Percentiles rank a stretch among this genome's conserved stretches.
Evolutionary conservation across 2,113 vertebrate species (phyloP).

Genomic region (Ramphastos sulfuratus): DNA sequence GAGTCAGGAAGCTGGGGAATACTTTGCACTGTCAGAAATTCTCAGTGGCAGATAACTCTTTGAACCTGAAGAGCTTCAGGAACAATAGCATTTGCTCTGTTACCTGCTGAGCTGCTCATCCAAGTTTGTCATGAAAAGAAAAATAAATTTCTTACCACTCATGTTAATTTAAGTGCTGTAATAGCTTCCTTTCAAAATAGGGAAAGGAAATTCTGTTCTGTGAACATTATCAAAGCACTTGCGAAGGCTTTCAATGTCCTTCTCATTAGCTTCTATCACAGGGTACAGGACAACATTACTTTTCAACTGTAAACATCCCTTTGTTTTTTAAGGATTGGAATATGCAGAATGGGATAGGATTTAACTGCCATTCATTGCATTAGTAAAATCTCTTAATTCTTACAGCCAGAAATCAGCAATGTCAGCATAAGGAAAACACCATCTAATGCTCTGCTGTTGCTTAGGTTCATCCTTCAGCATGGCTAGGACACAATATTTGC

Average conservation of each 20-base stretch:
- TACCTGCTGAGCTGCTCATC: neutral
- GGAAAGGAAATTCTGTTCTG: neutral
- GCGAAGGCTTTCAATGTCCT: neutral
- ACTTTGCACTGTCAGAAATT: neutral
- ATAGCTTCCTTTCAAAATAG: slow-evolving; percentile 4
- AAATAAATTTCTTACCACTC: neutral
- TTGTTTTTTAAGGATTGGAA: neutral
- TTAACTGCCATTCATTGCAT: neutral
- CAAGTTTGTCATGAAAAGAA: neutral
- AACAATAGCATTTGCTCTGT: neutral
- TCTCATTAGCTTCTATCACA: neutral
- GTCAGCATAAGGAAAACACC: neutral
- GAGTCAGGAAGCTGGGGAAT: neutral
- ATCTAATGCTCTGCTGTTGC: neutral
- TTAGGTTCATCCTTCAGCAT: neutral
- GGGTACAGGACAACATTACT: neutral
- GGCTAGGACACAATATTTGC: neutral
- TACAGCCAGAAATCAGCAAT: neutral
- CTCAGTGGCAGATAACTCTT: neutral
- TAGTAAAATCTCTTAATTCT: neutral
- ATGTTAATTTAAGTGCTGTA: neutral
- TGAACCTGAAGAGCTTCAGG: neutral
- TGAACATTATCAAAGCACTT: neutral
- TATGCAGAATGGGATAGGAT: neutral
- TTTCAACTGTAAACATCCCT: neutral